Conservation (phyloP, 2,888 invertebrate genomes). For the Elmis aenea region DNA sequence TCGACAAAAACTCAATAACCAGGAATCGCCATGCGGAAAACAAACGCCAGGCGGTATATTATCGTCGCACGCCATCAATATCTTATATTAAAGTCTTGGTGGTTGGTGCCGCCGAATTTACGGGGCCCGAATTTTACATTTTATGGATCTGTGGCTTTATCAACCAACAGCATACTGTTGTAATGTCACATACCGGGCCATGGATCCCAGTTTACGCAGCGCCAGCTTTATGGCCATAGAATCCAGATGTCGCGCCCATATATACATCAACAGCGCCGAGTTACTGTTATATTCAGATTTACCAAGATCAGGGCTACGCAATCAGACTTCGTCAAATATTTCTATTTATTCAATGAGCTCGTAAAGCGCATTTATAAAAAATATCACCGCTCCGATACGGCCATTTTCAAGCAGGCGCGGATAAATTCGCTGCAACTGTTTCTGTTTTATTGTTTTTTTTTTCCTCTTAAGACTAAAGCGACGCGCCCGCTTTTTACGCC, state of each 20-base stretch:
- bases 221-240: conserved; percentile 28
- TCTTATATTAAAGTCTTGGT: conserved; percentile 23
- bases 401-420: too few relatives aligned
- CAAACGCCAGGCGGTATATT: conserved; percentile 25
- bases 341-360: too few relatives aligned
- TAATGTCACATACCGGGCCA: conserved; percentile 28
- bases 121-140: conserved; percentile 33
- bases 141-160: conserved; percentile 39
- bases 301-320: too few relatives aligned
- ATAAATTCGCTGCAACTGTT: too few relatives aligned
- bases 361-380: too few relatives aligned
- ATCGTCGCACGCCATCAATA: conserved; percentile 21
- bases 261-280: too few relatives aligned
- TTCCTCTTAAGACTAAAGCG: too few relatives aligned
- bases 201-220: conserved; percentile 26
- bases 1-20: conserved; percentile 25
- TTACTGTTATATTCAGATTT: too few relatives aligned
- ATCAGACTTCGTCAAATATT: too few relatives aligned
- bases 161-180: conserved; percentile 32
- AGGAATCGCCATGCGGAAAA: conserved; percentile 25
- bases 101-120: conserved; percentile 27
- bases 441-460: too few relatives aligned
- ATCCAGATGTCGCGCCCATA: conserved; percentile 32
- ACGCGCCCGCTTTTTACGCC: too few relatives aligned
- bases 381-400: too few relatives aligned